Evolutionary conservation across 2,797 vertebrate genomes (phyloP).

Genomic region (Austrolebias charrua): DNA sequence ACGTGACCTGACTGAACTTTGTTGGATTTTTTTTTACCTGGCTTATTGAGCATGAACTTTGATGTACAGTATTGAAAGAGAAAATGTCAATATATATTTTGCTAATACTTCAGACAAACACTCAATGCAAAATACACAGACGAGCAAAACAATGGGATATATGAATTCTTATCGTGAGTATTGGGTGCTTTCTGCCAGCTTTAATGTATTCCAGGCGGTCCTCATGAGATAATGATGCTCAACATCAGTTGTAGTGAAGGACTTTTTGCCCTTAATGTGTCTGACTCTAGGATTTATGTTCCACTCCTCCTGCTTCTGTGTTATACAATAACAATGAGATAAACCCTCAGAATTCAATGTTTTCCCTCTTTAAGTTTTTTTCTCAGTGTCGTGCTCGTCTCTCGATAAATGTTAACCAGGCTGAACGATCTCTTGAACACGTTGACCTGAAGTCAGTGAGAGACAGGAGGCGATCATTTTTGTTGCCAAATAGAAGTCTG

Average conservation of each 20-base stretch:
- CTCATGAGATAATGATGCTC: not conserved
- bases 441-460: constrained; percentile 19
- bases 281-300: constrained; percentile 44
- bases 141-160: too few species aligned
- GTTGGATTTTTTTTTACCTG: too few species aligned
- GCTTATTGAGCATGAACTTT: too few species aligned
- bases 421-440: constrained; percentile 9
- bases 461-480: constrained; percentile 24
- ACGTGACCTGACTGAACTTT: too few species aligned
- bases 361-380: not conserved
- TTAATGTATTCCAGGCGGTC: not conserved
- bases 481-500: constrained; percentile 39
- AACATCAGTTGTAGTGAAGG: constrained; percentile 1
- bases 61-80: too few species aligned
- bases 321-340: constrained; percentile 22
- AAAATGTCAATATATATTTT: too few species aligned
- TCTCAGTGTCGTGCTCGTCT: not conserved
- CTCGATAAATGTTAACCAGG: constrained; percentile 12
- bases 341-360: constrained; percentile 5
- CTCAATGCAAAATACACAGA: too few species aligned
- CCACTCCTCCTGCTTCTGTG: not conserved
- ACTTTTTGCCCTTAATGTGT: too few species aligned
- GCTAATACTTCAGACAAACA: too few species aligned
- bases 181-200: not conserved
- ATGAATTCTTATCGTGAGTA: too few species aligned